Base-by-base conservation (phyloP, 2,888 invertebrate species). In the Apoderus coryli region DNA sequence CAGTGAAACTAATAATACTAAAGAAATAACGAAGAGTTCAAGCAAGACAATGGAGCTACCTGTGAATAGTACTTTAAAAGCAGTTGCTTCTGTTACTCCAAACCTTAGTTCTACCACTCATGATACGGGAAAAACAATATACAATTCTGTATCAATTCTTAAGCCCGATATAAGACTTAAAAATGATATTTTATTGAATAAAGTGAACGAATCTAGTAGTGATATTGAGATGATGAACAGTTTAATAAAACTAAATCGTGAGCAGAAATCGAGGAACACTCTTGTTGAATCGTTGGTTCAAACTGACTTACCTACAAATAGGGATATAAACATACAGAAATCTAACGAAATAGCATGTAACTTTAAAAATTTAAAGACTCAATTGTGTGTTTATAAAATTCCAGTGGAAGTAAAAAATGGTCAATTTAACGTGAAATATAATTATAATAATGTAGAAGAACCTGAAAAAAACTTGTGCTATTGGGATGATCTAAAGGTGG, bases 361-460 rank as follows among this genome's bases (percentile, higher is more conserved):
- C 24, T 35, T 48, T 16, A 40, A 40, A 25, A 33, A 39, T 22
- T 28, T 47, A 5, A 41, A 39, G 14, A 33, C 36, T 25, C 37
- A 43, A 12, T 24, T 48, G 13, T 12, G 27, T 12, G 26, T 32
- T 4, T 43, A 38, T 25, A 46, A 43, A 34, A 41, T 48, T 10
- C 45, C 46, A 2, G 27, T 47, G 13, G 28, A 33, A 4, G 34
- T 47, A 4, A 33, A 34, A 6, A 32, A 36, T 29, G 36, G 38
- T 2, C 15, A 29, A 16, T 33, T 33, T 24, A 28, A 37, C 7
- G 36, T 33, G 5, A 9, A 14, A 3, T 43, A 36, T 16, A 29
- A 33, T 14, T 36, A 33, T 25, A 24, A 31, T 6, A 6, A 22
- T 3, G 16, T 16, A 2, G 4, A 14, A 6, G 28, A 29, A 19